These are phyloP conservation scores for Scaptomyza flava DNA, from an alignment of 2,888 invertebrate species.

Conservation along the genomic window DNA sequence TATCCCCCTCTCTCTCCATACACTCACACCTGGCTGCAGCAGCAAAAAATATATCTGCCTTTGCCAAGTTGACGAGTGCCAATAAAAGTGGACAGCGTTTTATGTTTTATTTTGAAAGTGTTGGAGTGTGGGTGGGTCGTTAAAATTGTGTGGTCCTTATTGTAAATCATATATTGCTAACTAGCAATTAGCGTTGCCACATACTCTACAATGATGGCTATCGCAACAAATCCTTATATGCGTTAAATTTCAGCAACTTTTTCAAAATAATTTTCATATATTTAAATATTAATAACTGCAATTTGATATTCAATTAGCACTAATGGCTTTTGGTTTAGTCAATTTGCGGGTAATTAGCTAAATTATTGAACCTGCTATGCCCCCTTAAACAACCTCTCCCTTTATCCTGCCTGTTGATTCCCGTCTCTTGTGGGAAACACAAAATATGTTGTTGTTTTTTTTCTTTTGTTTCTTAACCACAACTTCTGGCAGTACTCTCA, in stretches of 20 bases:
- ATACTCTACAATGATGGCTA: conserved; percentile 23
- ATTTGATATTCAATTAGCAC: conserved; percentile 73
- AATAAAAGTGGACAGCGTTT: conserved; percentile 57
- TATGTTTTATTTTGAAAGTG: conserved; percentile 36
- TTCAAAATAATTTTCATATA: conserved; percentile 14
- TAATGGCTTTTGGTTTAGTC: conserved; percentile 60
- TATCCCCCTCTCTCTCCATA: neutral
- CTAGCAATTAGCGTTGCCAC: conserved; percentile 46
- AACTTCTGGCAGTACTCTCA: conserved; percentile 12
- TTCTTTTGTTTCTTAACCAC: conserved; percentile 21
- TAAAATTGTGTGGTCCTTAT: neutral
- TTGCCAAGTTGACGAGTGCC: conserved; percentile 36
- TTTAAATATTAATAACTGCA: conserved; percentile 39
- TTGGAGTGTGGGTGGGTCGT: conserved; percentile 2
- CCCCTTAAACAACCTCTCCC: neutral
- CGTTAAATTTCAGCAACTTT: conserved; percentile 33
- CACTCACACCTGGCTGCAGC: conserved; percentile 36
- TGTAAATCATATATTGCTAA: conserved; percentile 8
- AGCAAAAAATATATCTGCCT: conserved; percentile 15
- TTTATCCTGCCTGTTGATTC: conserved; percentile 41
- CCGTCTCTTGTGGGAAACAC: neutral
- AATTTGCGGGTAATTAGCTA: conserved; percentile 22
- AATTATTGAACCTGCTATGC: conserved; percentile 3
- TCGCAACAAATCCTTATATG: conserved; percentile 1
- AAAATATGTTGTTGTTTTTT: neutral